A percentile compares a stretch with the other conserved stretches of the same genome.
Conservation (phyloP, 2,113 vertebrate species). For the Clarias magur region DNA sequence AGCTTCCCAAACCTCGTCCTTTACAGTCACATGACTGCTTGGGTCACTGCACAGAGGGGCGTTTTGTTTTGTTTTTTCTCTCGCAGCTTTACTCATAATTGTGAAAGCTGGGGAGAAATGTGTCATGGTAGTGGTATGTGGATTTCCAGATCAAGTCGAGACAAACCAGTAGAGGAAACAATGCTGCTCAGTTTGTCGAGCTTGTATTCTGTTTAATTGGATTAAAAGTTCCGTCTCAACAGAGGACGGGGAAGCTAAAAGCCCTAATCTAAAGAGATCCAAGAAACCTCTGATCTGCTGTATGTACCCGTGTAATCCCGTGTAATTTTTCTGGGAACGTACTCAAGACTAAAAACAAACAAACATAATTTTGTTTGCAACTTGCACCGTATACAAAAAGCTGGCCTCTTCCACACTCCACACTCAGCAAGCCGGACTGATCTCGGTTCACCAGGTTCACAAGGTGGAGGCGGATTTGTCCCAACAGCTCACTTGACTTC, state of each 20-base stretch:
- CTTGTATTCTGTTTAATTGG: not conserved
- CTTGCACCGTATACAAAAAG: not conserved
- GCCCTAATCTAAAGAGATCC: not conserved
- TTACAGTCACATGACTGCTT: not conserved
- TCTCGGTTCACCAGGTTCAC: slow-evolving; percentile 9
- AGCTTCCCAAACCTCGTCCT: not conserved
- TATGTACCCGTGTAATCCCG: too few relatives aligned
- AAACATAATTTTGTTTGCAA: not conserved
- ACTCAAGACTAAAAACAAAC: not conserved
- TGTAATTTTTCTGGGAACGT: not conserved
- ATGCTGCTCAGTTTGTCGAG: not conserved
- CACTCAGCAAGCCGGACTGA: not conserved
- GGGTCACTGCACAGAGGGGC: not conserved
- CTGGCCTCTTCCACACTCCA: not conserved
- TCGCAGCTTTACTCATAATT: not conserved
- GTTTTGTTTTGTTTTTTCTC: not conserved
- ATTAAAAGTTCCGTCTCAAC: not conserved
- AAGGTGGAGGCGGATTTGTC: slow-evolving; percentile 39
- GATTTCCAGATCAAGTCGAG: not conserved
- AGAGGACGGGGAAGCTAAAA: not conserved
- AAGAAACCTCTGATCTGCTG: not conserved
- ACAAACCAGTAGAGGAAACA: not conserved
- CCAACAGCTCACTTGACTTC: slow-evolving; percentile 35
- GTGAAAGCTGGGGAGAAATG: not conserved
- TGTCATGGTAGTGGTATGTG: not conserved